A percentile compares a stretch with the other conserved stretches of the same genome.
phyloP scores from a whole-genome alignment of 2,888 invertebrate species.

The Epirrhoe tristata region DNA sequence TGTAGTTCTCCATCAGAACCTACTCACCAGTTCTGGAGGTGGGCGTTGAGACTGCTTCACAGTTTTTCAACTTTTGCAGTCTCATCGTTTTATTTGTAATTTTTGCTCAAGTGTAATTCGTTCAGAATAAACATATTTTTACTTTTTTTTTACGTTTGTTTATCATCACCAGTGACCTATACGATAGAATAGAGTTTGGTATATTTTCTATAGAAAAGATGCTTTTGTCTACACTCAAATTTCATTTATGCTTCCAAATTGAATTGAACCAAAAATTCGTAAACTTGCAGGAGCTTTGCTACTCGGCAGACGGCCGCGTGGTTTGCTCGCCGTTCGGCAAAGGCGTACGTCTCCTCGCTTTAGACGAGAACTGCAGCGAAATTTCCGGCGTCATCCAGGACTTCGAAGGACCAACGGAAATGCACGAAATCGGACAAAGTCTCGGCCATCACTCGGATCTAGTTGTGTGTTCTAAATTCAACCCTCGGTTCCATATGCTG shows the following conservation, averaged over 20 bases:
- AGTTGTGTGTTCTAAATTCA: slow-evolving; percentile 96
- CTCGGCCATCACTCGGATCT: slow-evolving; percentile 91
- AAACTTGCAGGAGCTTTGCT: slow-evolving; percentile 89
- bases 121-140: no score
- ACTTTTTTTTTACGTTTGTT: no score
- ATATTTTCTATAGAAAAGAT: no score
- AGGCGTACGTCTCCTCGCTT: slow-evolving; percentile 94
- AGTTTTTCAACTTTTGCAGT: no score
- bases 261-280: neutral
- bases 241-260: neutral
- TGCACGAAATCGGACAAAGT: slow-evolving; percentile 78
- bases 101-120: no score
- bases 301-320: slow-evolving; percentile 95
- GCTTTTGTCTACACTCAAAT: no score
- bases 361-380: slow-evolving; percentile 91
- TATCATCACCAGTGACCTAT: no score
- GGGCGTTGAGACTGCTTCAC: no score
- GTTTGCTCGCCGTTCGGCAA: slow-evolving; percentile 96
- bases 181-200: no score
- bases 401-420: slow-evolving; percentile 5
- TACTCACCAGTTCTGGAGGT: no score
- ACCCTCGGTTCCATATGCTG: slow-evolving; percentile 93
- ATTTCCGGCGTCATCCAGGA: slow-evolving; percentile 84
- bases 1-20: no score
- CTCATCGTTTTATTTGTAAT: no score